Evolutionary conservation across 2,113 vertebrate species (phyloP).

Genomic region (Burhinus bistriatus): DNA sequence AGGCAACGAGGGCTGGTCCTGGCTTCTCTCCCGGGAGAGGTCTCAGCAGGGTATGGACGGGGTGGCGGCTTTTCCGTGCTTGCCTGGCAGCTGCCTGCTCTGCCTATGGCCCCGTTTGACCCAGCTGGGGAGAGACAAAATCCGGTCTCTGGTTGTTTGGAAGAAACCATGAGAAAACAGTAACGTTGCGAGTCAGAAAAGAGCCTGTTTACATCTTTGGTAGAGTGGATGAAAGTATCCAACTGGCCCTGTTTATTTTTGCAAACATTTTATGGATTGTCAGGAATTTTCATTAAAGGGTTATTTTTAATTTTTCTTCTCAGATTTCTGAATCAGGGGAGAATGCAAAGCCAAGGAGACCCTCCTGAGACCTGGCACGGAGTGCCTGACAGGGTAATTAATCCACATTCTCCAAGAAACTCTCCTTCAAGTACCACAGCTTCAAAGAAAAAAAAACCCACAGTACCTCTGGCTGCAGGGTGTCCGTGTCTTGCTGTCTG

Average conservation of each 20-base stretch:
- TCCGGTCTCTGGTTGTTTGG: neutral
- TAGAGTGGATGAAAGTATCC: neutral
- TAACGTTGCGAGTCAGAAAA: neutral
- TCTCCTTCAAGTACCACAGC: slow-evolving; percentile 16
- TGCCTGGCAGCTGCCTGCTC: neutral
- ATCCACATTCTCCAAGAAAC: neutral
- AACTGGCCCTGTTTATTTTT: neutral
- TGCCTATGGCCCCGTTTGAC: neutral
- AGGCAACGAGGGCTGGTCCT: accelerated
- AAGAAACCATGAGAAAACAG: slow-evolving; percentile 33
- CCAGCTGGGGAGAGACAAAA: neutral
- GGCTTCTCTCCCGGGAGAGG: accelerated
- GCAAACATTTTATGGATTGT: neutral
- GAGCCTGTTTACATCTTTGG: slow-evolving; percentile 10
- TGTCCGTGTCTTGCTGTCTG: slow-evolving; percentile 22
- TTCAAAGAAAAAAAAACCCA: slow-evolving; percentile 40
- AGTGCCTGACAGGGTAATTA: slow-evolving; percentile 31
- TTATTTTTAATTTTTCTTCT: slow-evolving; percentile 12
- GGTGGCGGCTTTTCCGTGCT: neutral
- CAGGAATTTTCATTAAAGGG: slow-evolving; percentile 1
- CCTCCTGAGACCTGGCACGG: neutral
- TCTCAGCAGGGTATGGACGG: neutral
- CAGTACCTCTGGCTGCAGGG: slow-evolving; percentile 32
- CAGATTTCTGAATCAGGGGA: neutral
- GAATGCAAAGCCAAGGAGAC: neutral